phyloP scores from a whole-genome alignment of 2,113 vertebrate genomes.

The Quiscalus mexicanus region DNA sequence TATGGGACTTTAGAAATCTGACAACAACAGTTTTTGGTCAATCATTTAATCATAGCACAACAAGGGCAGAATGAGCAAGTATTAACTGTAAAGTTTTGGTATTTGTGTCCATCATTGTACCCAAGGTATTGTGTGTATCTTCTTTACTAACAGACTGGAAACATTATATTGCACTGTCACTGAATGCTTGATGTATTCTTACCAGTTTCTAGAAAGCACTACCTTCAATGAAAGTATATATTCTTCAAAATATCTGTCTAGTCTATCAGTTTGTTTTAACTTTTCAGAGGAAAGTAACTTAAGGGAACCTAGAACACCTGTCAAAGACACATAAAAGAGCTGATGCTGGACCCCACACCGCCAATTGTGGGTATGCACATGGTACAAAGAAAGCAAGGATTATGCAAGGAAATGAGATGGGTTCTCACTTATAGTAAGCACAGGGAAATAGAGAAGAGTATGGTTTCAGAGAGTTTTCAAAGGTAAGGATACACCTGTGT shows the following conservation, averaged over 20 bases:
- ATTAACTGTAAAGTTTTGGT: background rate
- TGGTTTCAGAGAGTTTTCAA: background rate
- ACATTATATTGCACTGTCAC: background rate
- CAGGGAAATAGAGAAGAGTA: background rate
- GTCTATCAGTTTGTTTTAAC: background rate
- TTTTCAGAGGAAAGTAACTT: background rate
- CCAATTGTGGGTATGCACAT: rapidly evolving
- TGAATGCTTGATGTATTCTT: background rate
- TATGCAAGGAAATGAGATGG: background rate
- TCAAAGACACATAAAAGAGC: background rate
- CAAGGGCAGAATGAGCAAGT: background rate
- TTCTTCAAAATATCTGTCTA: background rate
- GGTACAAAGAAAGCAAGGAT: background rate
- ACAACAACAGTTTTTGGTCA: background rate
- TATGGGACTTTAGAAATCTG: no score
- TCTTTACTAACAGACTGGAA: background rate
- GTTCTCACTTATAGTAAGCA: background rate
- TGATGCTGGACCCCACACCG: rapidly evolving
- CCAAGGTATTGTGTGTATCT: no score
- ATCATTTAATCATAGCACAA: rapidly evolving
- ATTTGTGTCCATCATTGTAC: background rate
- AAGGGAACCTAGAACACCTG: background rate
- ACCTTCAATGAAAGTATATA: background rate
- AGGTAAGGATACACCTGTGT: background rate
- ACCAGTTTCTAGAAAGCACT: background rate